These are phyloP conservation scores for Heterodera filipjevi DNA, from an alignment of 2,888 invertebrate genomes.

Conservation along the genomic window DNA sequence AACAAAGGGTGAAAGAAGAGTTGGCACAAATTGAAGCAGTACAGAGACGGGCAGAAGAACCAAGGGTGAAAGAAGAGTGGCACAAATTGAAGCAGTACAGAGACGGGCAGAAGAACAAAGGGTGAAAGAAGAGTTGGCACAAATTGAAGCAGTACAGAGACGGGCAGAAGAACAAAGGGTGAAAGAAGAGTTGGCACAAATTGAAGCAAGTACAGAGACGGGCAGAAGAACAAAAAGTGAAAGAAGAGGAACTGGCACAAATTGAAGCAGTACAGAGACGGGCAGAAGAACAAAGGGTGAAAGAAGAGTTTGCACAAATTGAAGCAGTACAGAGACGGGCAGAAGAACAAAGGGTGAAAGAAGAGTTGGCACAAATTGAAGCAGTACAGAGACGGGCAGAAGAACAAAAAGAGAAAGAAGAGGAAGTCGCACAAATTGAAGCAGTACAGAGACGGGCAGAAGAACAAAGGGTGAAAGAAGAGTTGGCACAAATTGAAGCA, in stretches of 20 bases:
- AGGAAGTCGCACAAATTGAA: conserved; percentile 52
- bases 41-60: conserved; percentile 34
- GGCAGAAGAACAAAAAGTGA: conserved; percentile 30
- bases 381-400: conserved; percentile 35
- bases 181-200: conserved; percentile 42
- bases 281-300: conserved; percentile 50
- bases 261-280: conserved; percentile 19
- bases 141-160: conserved; percentile 5
- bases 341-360: no score
- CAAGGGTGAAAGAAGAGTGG: no score
- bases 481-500: conserved; percentile 37
- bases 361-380: conserved; percentile 51
- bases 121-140: background rate
- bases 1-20: no score
- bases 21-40: conserved; percentile 47
- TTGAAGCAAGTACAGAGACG: conserved; percentile 32
- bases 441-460: conserved; percentile 35
- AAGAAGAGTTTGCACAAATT: conserved; percentile 40
- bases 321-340: conserved; percentile 34
- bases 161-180: conserved; percentile 14
- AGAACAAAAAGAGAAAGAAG: conserved; percentile 39
- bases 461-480: no score
- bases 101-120: conserved; percentile 39
- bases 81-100: conserved; percentile 45
- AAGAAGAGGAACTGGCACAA: conserved; percentile 18